These are phyloP conservation scores for Harpagus bidentatus DNA, from an alignment of 2,113 vertebrate species.

Conservation along the genomic window DNA sequence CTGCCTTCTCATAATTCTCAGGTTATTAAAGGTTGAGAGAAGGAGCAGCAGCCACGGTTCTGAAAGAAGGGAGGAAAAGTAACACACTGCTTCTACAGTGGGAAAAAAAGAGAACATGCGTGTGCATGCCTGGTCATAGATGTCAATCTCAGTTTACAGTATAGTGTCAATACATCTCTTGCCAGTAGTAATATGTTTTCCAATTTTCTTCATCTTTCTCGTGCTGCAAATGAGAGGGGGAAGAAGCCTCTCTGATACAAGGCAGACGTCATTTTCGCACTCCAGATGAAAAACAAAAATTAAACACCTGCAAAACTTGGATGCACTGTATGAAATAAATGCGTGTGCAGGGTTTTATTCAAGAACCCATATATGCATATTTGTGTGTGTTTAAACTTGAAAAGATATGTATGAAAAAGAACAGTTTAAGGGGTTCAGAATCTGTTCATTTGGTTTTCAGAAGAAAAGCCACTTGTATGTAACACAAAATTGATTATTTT, in stretches of 20 bases:
- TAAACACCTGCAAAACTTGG: constrained; percentile 67
- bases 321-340: constrained; percentile 17
- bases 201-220: constrained; percentile 17
- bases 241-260: constrained; percentile 20
- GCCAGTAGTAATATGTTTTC: constrained; percentile 39
- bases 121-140: constrained; percentile 45
- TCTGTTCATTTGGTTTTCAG: not conserved
- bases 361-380: not conserved
- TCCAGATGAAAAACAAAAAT: constrained; percentile 47
- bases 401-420: not conserved
- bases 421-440: not conserved
- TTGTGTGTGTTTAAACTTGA: not conserved
- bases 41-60: not conserved
- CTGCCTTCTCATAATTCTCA: constrained; percentile 51
- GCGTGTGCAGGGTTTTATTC: not conserved
- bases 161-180: not conserved
- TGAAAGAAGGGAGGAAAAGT: not conserved
- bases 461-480: not conserved
- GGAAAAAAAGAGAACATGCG: constrained; percentile 8
- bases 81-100: not conserved
- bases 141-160: constrained; percentile 45
- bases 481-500: not conserved
- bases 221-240: constrained; percentile 15
- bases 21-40: constrained; percentile 39
- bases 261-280: constrained; percentile 48